Evolutionary conservation across 2,797 vertebrate species (phyloP).

Genomic region (Ctenosaura bakeri): DNA sequence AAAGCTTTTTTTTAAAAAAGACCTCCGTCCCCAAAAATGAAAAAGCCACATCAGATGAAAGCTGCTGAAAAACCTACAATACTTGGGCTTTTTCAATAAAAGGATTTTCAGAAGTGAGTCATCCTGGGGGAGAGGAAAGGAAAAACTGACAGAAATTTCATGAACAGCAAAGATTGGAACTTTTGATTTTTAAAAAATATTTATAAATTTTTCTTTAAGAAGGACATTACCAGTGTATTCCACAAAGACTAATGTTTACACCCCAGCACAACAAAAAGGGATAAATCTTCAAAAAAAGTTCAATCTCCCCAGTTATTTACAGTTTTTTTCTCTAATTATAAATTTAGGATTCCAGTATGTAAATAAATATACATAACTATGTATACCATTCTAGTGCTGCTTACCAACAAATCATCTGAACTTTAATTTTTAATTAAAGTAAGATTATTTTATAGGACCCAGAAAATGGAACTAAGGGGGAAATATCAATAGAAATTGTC

Average conservation of each 20-base stretch:
- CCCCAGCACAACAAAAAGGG: slow-evolving; percentile 85
- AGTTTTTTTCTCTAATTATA: slow-evolving; percentile 85
- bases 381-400: slow-evolving; percentile 87
- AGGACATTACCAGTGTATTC: slow-evolving; percentile 91
- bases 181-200: slow-evolving; percentile 78
- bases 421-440: slow-evolving; percentile 80
- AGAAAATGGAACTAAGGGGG: slow-evolving; percentile 26
- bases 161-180: slow-evolving; percentile 86
- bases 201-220: slow-evolving; percentile 83
- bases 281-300: slow-evolving; percentile 85
- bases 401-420: slow-evolving; percentile 86
- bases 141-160: slow-evolving; percentile 82
- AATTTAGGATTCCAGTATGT: slow-evolving; percentile 87
- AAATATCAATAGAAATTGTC: slow-evolving; percentile 76
- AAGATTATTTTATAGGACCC: slow-evolving; percentile 77
- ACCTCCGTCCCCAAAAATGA: slow-evolving; percentile 39
- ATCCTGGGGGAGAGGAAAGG: slow-evolving; percentile 65
- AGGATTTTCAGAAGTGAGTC: slow-evolving; percentile 47
- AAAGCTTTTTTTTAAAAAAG: slow-evolving; percentile 64
- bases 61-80: slow-evolving; percentile 57
- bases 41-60: slow-evolving; percentile 57
- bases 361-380: slow-evolving; percentile 89
- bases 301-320: slow-evolving; percentile 91
- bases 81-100: slow-evolving; percentile 61
- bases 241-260: slow-evolving; percentile 87